A percentile compares a stretch with the other conserved stretches of the same genome.
These are phyloP conservation scores for Acanthopleura granulata DNA, from an alignment of 2,888 invertebrate genomes.

Conservation along the genomic window DNA sequence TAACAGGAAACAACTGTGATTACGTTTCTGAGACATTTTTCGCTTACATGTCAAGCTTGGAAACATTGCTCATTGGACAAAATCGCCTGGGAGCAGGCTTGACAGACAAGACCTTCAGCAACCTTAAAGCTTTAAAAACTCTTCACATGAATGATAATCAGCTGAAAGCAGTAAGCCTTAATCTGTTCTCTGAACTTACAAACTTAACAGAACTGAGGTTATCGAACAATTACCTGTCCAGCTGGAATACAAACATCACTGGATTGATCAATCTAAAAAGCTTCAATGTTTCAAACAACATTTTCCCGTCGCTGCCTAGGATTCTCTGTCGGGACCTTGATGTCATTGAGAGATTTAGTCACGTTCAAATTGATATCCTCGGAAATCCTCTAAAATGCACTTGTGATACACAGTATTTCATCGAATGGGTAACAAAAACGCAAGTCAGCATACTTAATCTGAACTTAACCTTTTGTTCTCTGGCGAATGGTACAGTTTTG, in stretches of 20 bases:
- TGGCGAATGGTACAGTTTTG: not conserved
- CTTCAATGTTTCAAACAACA: not conserved
- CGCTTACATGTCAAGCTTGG: not conserved
- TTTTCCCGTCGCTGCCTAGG: not conserved
- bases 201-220: not conserved
- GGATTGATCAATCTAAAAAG: not conserved
- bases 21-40: not conserved
- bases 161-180: not conserved
- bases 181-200: not conserved
- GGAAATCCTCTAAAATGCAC: not conserved
- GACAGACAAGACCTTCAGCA: not conserved
- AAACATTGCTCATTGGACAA: not conserved
- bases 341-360: not conserved
- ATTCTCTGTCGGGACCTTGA: not conserved
- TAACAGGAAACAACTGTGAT: constrained; percentile 7
- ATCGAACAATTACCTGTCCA: not conserved
- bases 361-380: not conserved
- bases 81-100: not conserved
- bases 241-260: not conserved
- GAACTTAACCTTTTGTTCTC: not conserved
- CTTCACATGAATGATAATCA: not conserved
- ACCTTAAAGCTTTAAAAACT: not conserved
- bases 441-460: not conserved
- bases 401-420: constrained; percentile 1
- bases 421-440: not conserved